These are phyloP conservation scores for Nautilus pompilius DNA, from an alignment of 1,140 invertebrate species.

Conservation along the genomic window DNA sequence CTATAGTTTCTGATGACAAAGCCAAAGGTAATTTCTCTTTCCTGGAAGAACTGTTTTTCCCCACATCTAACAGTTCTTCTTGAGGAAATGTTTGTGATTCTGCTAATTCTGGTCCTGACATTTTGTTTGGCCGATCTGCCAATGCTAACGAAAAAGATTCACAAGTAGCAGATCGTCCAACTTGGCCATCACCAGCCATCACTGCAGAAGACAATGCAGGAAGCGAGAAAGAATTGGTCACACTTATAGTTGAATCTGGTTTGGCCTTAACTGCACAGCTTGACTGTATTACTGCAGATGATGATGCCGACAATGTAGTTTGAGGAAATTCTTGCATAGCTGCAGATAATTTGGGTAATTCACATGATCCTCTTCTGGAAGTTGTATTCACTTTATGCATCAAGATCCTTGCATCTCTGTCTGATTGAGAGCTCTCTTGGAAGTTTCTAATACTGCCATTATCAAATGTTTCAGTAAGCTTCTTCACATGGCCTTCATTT, in stretches of 20 bases:
- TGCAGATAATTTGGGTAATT: no score
- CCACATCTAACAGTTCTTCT: background rate
- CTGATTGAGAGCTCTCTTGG: conserved; percentile 25
- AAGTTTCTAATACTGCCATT: conserved; percentile 13
- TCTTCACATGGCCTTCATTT: conserved; percentile 36
- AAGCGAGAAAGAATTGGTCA: conserved; percentile 31
- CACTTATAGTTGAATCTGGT: conserved; percentile 31
- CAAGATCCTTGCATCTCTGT: conserved; percentile 16
- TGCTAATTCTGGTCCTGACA: conserved; percentile 3
- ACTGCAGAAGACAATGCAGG: conserved; percentile 17
- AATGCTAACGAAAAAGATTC: conserved; percentile 8
- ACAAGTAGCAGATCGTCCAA: conserved; percentile 6
- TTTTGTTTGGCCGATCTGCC: conserved; percentile 10
- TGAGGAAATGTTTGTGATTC: background rate
- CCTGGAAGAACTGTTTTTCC: conserved; percentile 9
- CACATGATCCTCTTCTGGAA: no score
- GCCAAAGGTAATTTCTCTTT: conserved; percentile 16
- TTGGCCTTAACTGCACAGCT: conserved; percentile 15
- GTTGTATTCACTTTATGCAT: background rate
- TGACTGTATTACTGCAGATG: conserved; percentile 15
- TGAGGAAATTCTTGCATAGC: no score
- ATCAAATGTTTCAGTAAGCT: conserved; percentile 29
- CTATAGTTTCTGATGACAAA: conserved; percentile 9
- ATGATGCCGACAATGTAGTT: conserved; percentile 19
- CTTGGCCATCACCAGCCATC: conserved; percentile 5